Evolutionary conservation across 2,888 invertebrate species (phyloP), one percentile per base, ranked within the genome.

Genomic region (Tetramorium bicarinatum): DNA sequence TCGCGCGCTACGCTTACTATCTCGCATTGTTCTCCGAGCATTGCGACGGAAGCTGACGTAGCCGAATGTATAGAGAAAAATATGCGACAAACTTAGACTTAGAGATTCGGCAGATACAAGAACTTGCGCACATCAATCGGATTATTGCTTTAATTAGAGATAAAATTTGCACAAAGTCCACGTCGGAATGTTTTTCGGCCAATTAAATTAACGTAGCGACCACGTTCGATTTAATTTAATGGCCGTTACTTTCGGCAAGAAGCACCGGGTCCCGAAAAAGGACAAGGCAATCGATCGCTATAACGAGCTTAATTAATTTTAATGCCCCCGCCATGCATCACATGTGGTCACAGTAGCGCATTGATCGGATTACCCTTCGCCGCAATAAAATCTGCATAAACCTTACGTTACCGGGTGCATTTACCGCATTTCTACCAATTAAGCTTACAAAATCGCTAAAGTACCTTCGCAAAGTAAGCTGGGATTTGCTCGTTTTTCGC

Each of bases 261-360:
- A 76, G 8, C n/a, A 34, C 38, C 21, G 54, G 54, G 29, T 15
- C 54, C 21, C 21, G 34, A 47, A 69, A 66, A 79, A 56, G n/a
- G 18, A 47, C 67, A 56, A 67, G 44, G 67, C 56, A 15, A 79
- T 79, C 56, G 34, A 69, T 59, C 21, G 69, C 79, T 21, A 18
- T 44, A 79, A 79, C 79, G 69, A 79, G 79, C 4, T 69, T 69
- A 79, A 79, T 79, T 79, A 67, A 79, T 69, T 79, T 64, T 18
- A 56, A 79, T 25, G 18, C 34, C 21, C 34, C 15, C 21, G 56
- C 25, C 21, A 59, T 69, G 67, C 15, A n/a, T 79, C 44, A 56
- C 6, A 21, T 29, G 38, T 29, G n/a, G 38, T 52, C 25, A 54
- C 56, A 29, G 29, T 47, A 25, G 52, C 13, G 15, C 54, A 56